Base-by-base conservation (phyloP, 2,888 invertebrate genomes). In the Pammene aurita region DNA sequence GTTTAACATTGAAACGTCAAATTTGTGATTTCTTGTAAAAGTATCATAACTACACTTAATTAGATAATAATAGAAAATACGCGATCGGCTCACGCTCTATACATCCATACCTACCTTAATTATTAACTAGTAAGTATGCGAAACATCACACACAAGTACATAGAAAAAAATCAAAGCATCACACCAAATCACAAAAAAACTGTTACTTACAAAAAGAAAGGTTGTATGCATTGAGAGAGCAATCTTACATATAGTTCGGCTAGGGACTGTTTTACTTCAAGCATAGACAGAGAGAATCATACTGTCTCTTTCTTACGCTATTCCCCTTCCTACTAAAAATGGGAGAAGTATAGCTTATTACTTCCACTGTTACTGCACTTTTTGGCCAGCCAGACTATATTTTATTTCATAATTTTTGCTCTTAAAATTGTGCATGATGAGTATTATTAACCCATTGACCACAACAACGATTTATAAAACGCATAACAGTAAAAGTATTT, bases 11-110 rank as follows among this genome's bases (percentile, higher is more conserved):
- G 80, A 82, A 79, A 81, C 78, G 82, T 84, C 84, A 83, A 82
- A 83, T 86, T 89, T 90, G 88, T 90, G 89, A 90, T 90, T 87
- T 86, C 81, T 84, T 92, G 90, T 90, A 90, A 90, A 90, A 90
- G 85, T 85, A 76, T 85, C 86, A 86, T 86, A 26, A 86, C 90
- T 91, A 92, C 90, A 82, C 90, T 90, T 92, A 90, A 82, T 83
- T 86, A 87, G 82, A 87, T 85, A 83, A 87, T 85, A 83, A 88
- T 85, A 89, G 84, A 80, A 84, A 84, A 80, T 78, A 81, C 86
- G 86, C 90, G 90, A 83, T 84, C 90, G 89, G 90, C 90, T 76
- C 82, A 80, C 81, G 77, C 77, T 81, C 76, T 78, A 78, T 80
- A 80, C 70, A 80, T 78, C 81, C 80, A 80, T 80, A 77, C 81